A percentile compares a stretch with the other conserved stretches of the same genome.
Evolutionary conservation across 2,113 vertebrate genomes (phyloP).

Genomic region (Amazona guildingii): DNA sequence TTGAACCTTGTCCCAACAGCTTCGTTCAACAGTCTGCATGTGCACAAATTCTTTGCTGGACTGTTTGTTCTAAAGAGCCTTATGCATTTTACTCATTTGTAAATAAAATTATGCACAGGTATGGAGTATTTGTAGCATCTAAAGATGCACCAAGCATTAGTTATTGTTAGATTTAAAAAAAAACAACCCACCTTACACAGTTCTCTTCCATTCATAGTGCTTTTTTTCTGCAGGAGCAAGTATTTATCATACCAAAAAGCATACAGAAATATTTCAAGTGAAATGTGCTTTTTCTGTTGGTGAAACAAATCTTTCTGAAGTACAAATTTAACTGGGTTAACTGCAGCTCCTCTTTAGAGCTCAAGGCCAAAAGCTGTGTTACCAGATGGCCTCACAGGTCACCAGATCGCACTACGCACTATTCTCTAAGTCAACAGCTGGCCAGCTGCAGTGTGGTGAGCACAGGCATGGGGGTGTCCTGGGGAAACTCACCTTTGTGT

Average conservation of each 20-base stretch:
- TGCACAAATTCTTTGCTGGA: not conserved
- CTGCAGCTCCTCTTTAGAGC: not conserved
- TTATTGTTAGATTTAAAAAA: not conserved
- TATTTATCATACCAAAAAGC: not conserved
- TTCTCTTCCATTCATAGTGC: not conserved
- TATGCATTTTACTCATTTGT: not conserved
- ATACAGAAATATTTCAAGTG: not conserved
- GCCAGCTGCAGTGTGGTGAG: accelerated
- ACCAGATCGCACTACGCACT: accelerated
- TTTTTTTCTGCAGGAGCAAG: not conserved
- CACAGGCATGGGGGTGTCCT: accelerated
- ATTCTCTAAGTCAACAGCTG: not conserved
- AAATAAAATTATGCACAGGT: not conserved
- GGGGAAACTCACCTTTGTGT: accelerated
- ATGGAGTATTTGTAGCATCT: not conserved
- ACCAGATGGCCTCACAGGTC: not conserved
- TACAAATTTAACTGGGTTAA: not conserved
- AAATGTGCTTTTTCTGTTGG: not conserved
- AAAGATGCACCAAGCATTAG: not conserved
- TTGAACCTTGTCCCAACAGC: constrained; percentile 43
- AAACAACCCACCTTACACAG: not conserved
- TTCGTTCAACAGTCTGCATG: constrained; percentile 1
- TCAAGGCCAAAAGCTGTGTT: not conserved
- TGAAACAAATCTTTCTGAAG: not conserved
- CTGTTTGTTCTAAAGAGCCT: not conserved